Evolutionary conservation across 1,140 invertebrate species (phyloP), one percentile per base, ranked within the genome.

Genomic region (Drosophila sechellia): DNA sequence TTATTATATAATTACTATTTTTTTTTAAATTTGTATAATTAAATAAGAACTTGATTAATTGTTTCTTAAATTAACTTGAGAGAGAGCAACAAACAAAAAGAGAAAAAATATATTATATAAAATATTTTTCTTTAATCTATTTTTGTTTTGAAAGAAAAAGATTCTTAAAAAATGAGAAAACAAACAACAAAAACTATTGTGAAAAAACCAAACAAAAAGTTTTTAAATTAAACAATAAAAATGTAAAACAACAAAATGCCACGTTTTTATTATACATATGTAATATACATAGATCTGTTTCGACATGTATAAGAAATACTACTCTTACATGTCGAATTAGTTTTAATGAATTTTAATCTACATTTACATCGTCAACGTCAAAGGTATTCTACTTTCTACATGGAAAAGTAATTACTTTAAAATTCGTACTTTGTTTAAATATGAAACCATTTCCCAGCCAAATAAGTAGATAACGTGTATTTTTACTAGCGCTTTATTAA

Each of bases 191-290:
- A 81, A 85, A 86, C 78, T 86, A 86, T 86, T 87, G 81, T 86
- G 83, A 87, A 87, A 81, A 81, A 86, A 81, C 77, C 81, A 85
- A 86, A 87, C 81, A 87, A 87, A 87, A 68, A 75, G 78, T 87
- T 86, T 86, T 86, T 87, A 87, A 86, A 87, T 87, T 81, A 87
- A 79, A 86, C 69, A 86, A 86, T 86, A 86, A 86, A 85, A 86
- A 79, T 86, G 77, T 86, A 81, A 86, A 85, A 85, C 80, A 81
- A 54, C 74, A 71, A 22, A 53, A 46, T 1, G 12, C 13, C 5
- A 17, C 8, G 5, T 25, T 31, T 15, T 49, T 49, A 3, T 31
- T 10, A 0, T 22, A 22, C 20, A 2, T 22, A 22, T 22, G 20
- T 22, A 22, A 22, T 22, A 22, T 22, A 22, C 20, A 17, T 17